A percentile compares a stretch with the other conserved stretches of the same genome.
Conservation (phyloP, 2,888 invertebrate species). For the Parthenolecanium corni region DNA sequence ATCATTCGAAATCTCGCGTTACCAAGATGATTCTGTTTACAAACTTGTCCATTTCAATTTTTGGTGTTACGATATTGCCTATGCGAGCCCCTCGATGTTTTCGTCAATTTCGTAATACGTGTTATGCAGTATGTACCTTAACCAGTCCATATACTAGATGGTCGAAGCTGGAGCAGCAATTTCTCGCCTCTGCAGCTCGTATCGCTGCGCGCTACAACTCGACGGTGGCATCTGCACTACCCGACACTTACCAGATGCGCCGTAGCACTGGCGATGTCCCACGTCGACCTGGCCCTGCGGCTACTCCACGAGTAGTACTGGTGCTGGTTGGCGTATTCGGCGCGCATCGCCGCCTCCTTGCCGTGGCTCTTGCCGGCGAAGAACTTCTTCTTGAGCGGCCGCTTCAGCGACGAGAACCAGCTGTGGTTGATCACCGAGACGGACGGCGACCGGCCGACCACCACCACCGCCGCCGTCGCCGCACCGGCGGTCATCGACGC, state of each 20-base stretch:
- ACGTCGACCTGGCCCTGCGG: conserved; percentile 11
- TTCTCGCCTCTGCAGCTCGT: too few species aligned
- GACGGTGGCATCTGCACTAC: too few species aligned
- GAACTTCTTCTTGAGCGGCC: conserved; percentile 21
- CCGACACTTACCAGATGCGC: neutral
- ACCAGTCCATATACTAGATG: too few species aligned
- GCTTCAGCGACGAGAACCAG: conserved; percentile 26
- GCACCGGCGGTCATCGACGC: neutral
- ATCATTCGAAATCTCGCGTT: too few species aligned
- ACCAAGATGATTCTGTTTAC: too few species aligned
- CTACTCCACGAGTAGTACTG: conserved; percentile 12
- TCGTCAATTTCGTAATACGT: too few species aligned
- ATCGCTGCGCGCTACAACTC: too few species aligned
- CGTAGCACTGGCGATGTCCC: conserved; percentile 6
- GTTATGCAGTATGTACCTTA: too few species aligned
- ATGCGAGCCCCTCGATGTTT: too few species aligned
- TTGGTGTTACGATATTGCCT: too few species aligned
- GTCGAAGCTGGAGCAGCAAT: too few species aligned
- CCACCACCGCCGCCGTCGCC: conserved; percentile 1
- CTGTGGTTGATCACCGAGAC: conserved; percentile 21
- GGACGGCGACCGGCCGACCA: conserved; percentile 16
- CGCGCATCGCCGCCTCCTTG: neutral
- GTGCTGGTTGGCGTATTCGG: conserved; percentile 19
- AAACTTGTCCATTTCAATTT: too few species aligned
- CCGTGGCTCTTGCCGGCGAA: neutral